Percentiles rank a stretch among this genome's conserved stretches.
phyloP scores from a whole-genome alignment of 2,888 invertebrate genomes.

The Actias luna region DNA sequence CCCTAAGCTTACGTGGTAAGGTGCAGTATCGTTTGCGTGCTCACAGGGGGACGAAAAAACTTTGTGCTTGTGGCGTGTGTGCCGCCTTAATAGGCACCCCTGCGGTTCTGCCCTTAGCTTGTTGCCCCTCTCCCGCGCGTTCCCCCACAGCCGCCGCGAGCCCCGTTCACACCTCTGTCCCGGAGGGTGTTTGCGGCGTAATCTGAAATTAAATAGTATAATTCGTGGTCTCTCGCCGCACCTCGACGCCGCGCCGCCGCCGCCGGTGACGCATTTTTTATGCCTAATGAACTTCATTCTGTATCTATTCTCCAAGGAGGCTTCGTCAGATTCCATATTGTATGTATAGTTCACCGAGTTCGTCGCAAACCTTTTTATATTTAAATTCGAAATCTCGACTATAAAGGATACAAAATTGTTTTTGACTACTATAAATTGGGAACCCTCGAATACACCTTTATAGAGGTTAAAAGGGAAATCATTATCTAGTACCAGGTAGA shows the following conservation, averaged over 20 bases:
- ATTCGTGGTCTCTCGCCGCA: constrained; percentile 42
- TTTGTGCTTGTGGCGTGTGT: constrained; percentile 59
- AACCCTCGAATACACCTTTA: not conserved
- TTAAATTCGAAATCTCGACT: not conserved
- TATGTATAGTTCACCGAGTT: not conserved
- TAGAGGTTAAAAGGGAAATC: too few species aligned
- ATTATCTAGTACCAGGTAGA: too few species aligned
- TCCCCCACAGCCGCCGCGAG: constrained; percentile 19
- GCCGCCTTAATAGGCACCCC: constrained; percentile 36
- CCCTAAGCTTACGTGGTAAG: constrained; percentile 49
- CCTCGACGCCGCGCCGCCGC: constrained; percentile 23
- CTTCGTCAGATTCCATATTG: constrained; percentile 7
- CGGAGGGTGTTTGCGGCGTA: constrained; percentile 49
- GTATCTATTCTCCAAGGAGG: constrained; percentile 30
- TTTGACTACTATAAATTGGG: not conserved
- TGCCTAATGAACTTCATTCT: constrained; percentile 70
- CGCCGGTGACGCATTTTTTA: constrained; percentile 48
- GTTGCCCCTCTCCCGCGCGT: constrained; percentile 23
- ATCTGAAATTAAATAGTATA: constrained; percentile 79
- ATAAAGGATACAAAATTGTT: not conserved
- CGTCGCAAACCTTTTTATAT: not conserved
- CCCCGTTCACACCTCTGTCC: constrained; percentile 19
- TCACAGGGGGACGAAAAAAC: constrained; percentile 57
- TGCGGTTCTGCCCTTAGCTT: constrained; percentile 49
- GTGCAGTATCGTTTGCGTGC: constrained; percentile 48